Conservation (phyloP, 2,797 vertebrate species). For the Buphagus erythrorhynchus region DNA sequence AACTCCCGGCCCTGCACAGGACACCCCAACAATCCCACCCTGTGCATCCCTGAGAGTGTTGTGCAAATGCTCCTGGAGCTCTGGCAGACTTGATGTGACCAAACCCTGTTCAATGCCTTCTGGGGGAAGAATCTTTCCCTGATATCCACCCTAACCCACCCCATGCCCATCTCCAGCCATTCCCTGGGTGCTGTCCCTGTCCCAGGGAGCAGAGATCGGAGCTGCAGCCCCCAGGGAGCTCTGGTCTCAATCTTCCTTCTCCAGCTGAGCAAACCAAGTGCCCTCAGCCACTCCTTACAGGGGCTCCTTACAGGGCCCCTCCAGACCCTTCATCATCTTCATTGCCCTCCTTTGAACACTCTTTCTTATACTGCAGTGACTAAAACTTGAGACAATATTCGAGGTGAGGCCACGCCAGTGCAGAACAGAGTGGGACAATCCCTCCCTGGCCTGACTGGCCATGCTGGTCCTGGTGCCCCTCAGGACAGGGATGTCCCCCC, state of each 20-base stretch:
- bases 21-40: not conserved
- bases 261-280: not conserved
- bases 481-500: not conserved
- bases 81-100: not conserved
- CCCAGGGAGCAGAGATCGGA: not conserved
- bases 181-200: not conserved
- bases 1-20: accelerated
- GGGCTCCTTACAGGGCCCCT: not conserved
- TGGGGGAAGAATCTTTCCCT: not conserved
- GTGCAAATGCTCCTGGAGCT: not conserved
- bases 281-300: not conserved
- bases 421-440: not conserved
- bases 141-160: not conserved
- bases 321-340: not conserved
- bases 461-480: not conserved
- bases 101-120: not conserved
- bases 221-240: not conserved
- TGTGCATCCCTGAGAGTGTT: not conserved
- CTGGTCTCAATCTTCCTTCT: not conserved
- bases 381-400: not conserved
- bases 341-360: not conserved
- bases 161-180: not conserved
- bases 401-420: accelerated
- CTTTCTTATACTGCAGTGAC: not conserved
- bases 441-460: not conserved